Percentiles rank a stretch among this genome's conserved stretches.
Conservation (phyloP, 53 echinoderm and acorn worm species). For the Apostichopus leukothele region DNA sequence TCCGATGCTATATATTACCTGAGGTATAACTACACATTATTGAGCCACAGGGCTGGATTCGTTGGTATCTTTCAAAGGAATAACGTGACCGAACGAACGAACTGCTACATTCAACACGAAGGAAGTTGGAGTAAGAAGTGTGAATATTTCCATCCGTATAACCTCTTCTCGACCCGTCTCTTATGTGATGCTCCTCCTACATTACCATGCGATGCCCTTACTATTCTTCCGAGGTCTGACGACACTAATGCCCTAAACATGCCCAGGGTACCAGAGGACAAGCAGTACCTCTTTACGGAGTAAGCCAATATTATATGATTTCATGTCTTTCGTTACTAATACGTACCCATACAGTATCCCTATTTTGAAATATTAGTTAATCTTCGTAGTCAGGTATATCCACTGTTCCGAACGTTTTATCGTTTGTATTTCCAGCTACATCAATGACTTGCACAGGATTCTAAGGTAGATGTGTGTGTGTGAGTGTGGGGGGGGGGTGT, state of each 20-base stretch:
- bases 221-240: slow-evolving; percentile 29
- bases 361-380: too few relatives aligned
- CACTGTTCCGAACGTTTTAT: too few relatives aligned
- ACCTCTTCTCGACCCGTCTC: slow-evolving; percentile 45
- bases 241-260: slow-evolving; percentile 39
- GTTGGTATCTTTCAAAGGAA: slow-evolving; percentile 6
- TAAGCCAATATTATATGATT: neutral
- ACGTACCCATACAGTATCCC: too few relatives aligned
- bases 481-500: too few relatives aligned
- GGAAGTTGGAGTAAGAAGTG: slow-evolving; percentile 51
- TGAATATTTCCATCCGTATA: slow-evolving; percentile 41
- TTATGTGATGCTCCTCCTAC: slow-evolving; percentile 41
- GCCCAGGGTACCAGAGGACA: slow-evolving; percentile 42
- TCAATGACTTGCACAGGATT: too few relatives aligned
- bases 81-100: slow-evolving; percentile 28
- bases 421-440: too few relatives aligned
- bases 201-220: slow-evolving; percentile 27
- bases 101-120: slow-evolving; percentile 41
- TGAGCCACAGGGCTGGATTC: slow-evolving; percentile 3
- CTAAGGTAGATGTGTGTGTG: too few relatives aligned
- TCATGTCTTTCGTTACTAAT: too few relatives aligned
- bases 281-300: slow-evolving; percentile 39
- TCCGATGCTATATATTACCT: slow-evolving; percentile 41
- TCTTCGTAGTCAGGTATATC: too few relatives aligned
- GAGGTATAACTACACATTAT: slow-evolving; percentile 25